Evolutionary conservation across 2,888 invertebrate species (phyloP).

Genomic region (Calameuta filiformis): DNA sequence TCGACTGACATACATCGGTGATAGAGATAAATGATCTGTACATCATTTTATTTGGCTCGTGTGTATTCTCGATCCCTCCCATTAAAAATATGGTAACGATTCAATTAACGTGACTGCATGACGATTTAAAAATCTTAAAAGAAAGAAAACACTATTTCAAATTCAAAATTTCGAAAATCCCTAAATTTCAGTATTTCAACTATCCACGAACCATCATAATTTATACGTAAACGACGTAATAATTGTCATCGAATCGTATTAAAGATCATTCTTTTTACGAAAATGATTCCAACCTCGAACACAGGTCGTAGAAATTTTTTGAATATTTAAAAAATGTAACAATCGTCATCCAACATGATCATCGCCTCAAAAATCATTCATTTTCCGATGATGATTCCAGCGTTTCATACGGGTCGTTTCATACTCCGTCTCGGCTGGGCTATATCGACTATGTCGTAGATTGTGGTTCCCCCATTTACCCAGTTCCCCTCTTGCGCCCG

Average conservation of each 20-base stretch:
- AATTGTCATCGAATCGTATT: neutral
- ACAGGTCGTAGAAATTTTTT: neutral
- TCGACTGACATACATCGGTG: neutral
- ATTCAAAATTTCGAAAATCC: no score
- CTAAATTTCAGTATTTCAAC: no score
- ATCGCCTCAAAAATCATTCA: no score
- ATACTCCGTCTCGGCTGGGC: conserved; percentile 6
- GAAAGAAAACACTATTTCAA: no score
- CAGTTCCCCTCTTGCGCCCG: conserved; percentile 58
- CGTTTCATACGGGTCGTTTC: neutral
- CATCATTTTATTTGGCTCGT: neutral
- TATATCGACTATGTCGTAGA: conserved; percentile 49
- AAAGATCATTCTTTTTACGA: no score
- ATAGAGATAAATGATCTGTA: conserved; percentile 1
- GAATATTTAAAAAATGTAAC: no score
- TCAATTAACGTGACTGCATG: no score
- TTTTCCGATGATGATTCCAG: neutral
- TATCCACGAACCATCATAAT: no score
- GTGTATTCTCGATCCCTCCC: neutral
- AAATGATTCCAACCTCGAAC: neutral
- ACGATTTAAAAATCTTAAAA: no score
- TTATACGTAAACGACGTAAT: no score
- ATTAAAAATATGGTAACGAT: no score
- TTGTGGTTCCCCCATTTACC: conserved; percentile 66
- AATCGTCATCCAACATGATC: no score